A percentile compares a stretch with the other conserved stretches of the same genome.
These are phyloP conservation scores for Tetheella fluctuosa DNA, from an alignment of 2,888 invertebrate genomes.

Conservation along the genomic window DNA sequence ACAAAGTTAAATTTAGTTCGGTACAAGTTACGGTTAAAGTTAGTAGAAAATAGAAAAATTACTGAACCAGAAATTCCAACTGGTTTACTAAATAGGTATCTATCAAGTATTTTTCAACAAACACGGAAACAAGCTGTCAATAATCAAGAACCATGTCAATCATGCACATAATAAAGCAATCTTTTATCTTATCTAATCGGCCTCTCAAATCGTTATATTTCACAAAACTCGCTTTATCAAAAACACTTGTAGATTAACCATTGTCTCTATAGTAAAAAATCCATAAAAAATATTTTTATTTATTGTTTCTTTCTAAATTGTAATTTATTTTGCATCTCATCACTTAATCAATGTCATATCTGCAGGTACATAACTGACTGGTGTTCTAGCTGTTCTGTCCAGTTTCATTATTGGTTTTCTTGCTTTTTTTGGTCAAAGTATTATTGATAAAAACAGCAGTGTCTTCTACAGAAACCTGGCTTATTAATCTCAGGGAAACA, in stretches of 20 bases:
- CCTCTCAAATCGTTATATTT: constrained; percentile 7
- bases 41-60: too few relatives aligned
- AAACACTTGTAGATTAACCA: constrained; percentile 5
- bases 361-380: too few relatives aligned
- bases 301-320: neutral
- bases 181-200: constrained; percentile 31
- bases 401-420: too few relatives aligned
- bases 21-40: too few relatives aligned
- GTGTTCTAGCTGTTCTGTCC: too few relatives aligned
- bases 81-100: too few relatives aligned
- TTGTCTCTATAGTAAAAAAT: constrained; percentile 4
- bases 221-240: neutral
- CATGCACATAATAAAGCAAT: constrained; percentile 20
- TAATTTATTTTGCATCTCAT: neutral
- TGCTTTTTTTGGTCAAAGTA: too few relatives aligned
- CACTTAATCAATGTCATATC: too few relatives aligned
- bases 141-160: constrained; percentile 8
- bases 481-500: neutral
- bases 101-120: constrained; percentile 2
- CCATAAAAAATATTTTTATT: neutral
- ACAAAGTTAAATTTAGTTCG: too few relatives aligned
- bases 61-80: too few relatives aligned
- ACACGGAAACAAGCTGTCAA: constrained; percentile 3
- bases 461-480: neutral
- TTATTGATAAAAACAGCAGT: neutral